Base-by-base conservation (phyloP, 2,113 vertebrate species). In the Aphyosemion australe region DNA sequence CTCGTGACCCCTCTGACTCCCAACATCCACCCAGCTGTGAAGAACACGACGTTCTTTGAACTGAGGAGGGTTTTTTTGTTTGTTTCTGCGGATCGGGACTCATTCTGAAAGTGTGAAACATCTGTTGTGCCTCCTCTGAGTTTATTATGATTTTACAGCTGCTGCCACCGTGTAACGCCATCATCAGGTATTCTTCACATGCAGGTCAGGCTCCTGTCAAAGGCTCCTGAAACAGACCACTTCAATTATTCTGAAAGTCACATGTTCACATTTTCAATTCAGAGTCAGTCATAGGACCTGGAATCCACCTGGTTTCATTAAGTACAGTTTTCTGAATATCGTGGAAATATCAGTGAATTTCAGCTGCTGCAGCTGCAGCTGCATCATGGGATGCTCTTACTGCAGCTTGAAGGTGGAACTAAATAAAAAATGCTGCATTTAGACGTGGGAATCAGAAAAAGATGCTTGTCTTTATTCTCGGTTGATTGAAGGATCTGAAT, bases 241-340 rank as follows among this genome's bases (percentile, higher is more conserved):
- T 76, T 81, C 64, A 73, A 73, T n/a, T 18, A 55, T 8, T 65
- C 51, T 75, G 79, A 83, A 81, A 90, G 81, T 83, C 79, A 74
- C 19, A 82, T 80, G 75, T 78, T 86, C 68, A 68, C 74, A 61
- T 66, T 82, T 78, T 79, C 42, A 82, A 43, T 49, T 49, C 70
- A 72, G 42, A 58, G 41, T 62, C 66, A 67, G 70, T 86, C 80
- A 78, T 62, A 77, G 61, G 69, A 81, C 39, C 31, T 61, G 78
- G 70, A 87, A 84, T 86, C 60, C 45, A 74, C 77, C 69, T 63
- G 12, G 43, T 72, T 57, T 79, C 13, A 76, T n/a, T 1, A 26
- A 72, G 31, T 2, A 47, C 26, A 20, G 20, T 61, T 53, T 45
- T 65, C 58, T 63, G 63, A 19, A 43, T 48, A 2, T 16, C 32